Base-by-base conservation (phyloP, 2,888 invertebrate species). In the Ctenicera cuprea region DNA sequence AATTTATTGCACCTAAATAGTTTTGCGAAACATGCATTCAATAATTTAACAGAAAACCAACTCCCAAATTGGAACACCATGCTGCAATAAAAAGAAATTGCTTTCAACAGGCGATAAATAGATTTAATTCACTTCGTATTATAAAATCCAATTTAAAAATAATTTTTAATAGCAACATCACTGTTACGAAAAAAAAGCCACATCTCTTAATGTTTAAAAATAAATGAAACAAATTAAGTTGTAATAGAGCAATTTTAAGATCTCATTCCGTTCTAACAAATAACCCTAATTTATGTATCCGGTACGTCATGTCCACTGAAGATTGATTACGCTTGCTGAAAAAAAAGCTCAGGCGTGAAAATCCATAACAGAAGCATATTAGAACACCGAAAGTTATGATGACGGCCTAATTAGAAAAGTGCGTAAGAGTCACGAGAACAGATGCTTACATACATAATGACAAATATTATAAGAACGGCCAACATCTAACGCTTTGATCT, bases 401-500 rank as follows among this genome's bases (percentile, higher is more conserved):
- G 18, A n/a, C n/a, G n/a, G 59, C 4, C 22, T 16, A 14, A 48
- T 48, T 48, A 20, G 48, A 48, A 48, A 57, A 14, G 20, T 61
- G 20, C 61, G 38, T 61, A 38, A 41, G 61, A 61, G 38, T 30
- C 54, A 54, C 20, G 52, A n/a, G 26, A 26, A 26, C 26, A 26
- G n/a, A n/a, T n/a, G n/a, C 26, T 1, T 7, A 54, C 54, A 50
- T 20, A n/a, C 54, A 20, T 26, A 1, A 9, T 30, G 30, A 54
- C 54, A 11, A 16, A 48, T 45, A 45, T 7, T 8, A 8, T 11
- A 48, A 41, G 41, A 48, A 48, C 54, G 54, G 30, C 16, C 54
- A 18, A 20, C 20, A 30, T 59, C 38, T 38, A 38, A 62, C n/a
- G 22, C 22, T 65, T 71, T 71, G 71, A 66, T 71, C 71, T 71